Base-by-base conservation (phyloP, 2,888 invertebrate genomes). In the Plebejus anna region DNA sequence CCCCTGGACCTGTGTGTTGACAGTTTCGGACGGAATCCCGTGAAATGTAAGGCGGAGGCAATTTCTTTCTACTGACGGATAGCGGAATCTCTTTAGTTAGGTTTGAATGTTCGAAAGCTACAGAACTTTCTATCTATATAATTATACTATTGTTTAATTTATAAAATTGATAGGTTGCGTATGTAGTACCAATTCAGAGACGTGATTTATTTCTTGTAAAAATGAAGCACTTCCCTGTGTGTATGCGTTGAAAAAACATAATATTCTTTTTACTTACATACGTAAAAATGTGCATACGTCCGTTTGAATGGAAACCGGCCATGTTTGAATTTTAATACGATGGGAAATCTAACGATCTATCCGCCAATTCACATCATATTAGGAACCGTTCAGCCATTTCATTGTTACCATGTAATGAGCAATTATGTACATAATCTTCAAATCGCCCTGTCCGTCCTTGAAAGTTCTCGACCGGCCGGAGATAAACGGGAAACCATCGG, bases 1-100 rank as follows among this genome's bases (percentile, higher is more conserved):
- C 77, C 78, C 77, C 78, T 77, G 76, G 78, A 75, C 78, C 79
- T 78, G 76, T 77, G 55, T 77, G 22, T 73, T 73, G 76, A 75
- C 57, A 75, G 72, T 38, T 70, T 22, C 42, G 70, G 42, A 42
- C 38, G 59, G 57, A 71, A 55, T 55, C 59, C 32, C 70, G 36
- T 55, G 13, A 70, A 70, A 75, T 47, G 72, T 47, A 22, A 72
- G 28, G 51, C 22, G 28, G 42, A 36, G 28, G 51, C 51, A 55
- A 73, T 55, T 72, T 55, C 72, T 72, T 72, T 66, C 32, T 66
- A 32, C 22, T 28, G 22, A 61, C n/a, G 7, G 4, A 59, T 11
- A 28, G 61, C 61, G 22, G 1, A 61, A 28, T 59, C 59, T 22
- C 16, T 59, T 28, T 61, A 28, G 28, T 9, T 4, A 22, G 9